Percentiles rank a stretch among this genome's conserved stretches.
These are phyloP conservation scores for Bungarus multicinctus DNA, from an alignment of 2,113 vertebrate species.

Conservation along the genomic window DNA sequence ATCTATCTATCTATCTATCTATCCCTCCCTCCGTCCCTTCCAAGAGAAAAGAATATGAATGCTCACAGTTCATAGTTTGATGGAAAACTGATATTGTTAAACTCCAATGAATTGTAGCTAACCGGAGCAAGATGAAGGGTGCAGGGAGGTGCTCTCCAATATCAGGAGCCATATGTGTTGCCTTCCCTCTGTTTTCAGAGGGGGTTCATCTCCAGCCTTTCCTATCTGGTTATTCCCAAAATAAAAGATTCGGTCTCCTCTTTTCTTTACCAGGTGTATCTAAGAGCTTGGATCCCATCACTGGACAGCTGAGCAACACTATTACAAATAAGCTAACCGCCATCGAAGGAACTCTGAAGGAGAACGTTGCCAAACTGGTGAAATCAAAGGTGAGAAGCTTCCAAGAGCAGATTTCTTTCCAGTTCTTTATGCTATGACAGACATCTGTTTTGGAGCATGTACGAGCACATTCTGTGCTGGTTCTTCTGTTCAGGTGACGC, in stretches of 20 bases:
- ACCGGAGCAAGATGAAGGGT: not conserved
- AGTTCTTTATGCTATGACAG: not conserved
- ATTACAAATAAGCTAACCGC: constrained; percentile 85
- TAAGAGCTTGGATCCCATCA: constrained; percentile 87
- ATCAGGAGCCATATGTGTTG: not conserved
- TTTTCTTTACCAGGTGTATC: constrained; percentile 66
- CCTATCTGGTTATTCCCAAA: not conserved
- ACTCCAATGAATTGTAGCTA: not conserved
- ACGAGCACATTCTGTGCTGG: not conserved
- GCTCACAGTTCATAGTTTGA: not conserved
- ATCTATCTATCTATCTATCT: too few species aligned
- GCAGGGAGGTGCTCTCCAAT: not conserved
- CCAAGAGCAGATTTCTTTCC: not conserved
- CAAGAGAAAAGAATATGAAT: not conserved
- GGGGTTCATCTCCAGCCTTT: not conserved
- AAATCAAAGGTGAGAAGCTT: constrained; percentile 87
- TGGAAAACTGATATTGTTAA: not conserved
- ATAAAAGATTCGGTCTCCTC: not conserved
- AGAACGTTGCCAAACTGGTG: constrained; percentile 88
- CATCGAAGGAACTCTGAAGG: constrained; percentile 88
- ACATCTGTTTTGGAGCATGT: not conserved
- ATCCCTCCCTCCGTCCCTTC: too few species aligned
- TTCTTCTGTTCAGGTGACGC: not conserved
- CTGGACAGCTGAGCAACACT: constrained; percentile 83
- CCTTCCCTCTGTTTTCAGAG: not conserved